Conservation (phyloP, 2,888 invertebrate genomes). For the Xestia ashworthii region DNA sequence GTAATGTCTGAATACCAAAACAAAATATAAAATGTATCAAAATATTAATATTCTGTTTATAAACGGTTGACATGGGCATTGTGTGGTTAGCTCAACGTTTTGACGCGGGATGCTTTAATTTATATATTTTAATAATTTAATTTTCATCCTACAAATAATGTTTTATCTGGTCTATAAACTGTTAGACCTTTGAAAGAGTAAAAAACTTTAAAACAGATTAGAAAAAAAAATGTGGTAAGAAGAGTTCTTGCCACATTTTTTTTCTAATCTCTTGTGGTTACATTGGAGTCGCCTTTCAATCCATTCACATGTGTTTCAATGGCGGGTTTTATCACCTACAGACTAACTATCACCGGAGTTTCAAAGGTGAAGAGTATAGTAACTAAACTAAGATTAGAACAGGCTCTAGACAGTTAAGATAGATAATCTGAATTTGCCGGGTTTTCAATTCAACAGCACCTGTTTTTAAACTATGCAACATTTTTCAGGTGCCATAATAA, state of each 20-base stretch:
- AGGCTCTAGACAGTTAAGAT: neutral
- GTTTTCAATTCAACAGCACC: neutral
- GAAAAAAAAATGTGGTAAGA: neutral
- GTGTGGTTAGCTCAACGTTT: slow-evolving; percentile 34
- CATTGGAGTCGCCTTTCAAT: neutral
- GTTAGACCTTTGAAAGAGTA: neutral
- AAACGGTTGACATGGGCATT: slow-evolving; percentile 49
- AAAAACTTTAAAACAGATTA: neutral
- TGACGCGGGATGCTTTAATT: slow-evolving; percentile 50
- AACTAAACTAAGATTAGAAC: neutral
- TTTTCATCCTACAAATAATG: neutral
- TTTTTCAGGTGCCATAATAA: neutral
- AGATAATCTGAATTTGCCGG: neutral
- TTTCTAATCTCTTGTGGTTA: too few species aligned
- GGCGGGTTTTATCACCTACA: neutral
- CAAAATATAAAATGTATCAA: slow-evolving; percentile 10
- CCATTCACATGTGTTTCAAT: neutral
- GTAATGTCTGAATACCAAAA: slow-evolving; percentile 13
- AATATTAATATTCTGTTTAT: slow-evolving; percentile 39
- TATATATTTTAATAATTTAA: slow-evolving; percentile 37
- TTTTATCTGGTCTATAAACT: neutral
- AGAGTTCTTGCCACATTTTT: neutral
- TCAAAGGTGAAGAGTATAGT: neutral
- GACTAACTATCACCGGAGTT: neutral
- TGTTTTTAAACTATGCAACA: fast-evolving